Conservation (phyloP, 2,797 vertebrate species). For the Neopelma chrysocephalum region DNA sequence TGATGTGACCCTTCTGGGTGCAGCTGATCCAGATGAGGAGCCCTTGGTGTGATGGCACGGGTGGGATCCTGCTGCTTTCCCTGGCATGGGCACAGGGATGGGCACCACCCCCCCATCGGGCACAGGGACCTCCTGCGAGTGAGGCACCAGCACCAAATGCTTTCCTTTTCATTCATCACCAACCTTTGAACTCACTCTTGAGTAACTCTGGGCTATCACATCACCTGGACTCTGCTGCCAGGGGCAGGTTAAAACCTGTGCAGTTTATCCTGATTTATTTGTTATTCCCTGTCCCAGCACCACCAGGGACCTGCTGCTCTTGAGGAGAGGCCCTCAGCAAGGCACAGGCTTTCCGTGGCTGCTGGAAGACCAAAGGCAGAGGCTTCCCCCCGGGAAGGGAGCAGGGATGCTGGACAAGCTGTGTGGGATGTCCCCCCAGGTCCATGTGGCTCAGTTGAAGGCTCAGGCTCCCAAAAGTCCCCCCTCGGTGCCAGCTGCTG, state of each 20-base stretch:
- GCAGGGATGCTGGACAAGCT: not conserved
- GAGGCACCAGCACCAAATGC: not conserved
- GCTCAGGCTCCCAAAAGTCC: not conserved
- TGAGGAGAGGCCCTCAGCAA: not conserved
- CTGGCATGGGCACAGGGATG: not conserved
- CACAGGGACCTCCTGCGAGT: not conserved
- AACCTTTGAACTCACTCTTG: not conserved
- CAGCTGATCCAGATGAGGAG: not conserved
- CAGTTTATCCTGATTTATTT: not conserved
- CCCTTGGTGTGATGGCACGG: rapidly evolving
- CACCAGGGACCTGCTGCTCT: not conserved
- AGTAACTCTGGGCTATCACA: not conserved
- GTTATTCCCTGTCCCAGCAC: not conserved
- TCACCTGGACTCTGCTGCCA: not conserved
- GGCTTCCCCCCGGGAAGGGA: not conserved
- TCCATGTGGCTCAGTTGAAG: rapidly evolving
- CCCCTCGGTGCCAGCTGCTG: not conserved
- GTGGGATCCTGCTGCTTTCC: not conserved
- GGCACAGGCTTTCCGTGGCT: not conserved
- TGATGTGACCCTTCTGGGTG: not conserved
- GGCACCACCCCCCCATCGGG: not conserved
- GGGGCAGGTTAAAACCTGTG: not conserved
- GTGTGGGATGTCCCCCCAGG: rapidly evolving
- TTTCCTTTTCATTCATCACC: not conserved
- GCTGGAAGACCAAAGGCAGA: not conserved